Evolutionary conservation across 2,113 vertebrate genomes (phyloP), one percentile per base, ranked within the genome.

Genomic region (Pseudorhombus dupliciocellatus): DNA sequence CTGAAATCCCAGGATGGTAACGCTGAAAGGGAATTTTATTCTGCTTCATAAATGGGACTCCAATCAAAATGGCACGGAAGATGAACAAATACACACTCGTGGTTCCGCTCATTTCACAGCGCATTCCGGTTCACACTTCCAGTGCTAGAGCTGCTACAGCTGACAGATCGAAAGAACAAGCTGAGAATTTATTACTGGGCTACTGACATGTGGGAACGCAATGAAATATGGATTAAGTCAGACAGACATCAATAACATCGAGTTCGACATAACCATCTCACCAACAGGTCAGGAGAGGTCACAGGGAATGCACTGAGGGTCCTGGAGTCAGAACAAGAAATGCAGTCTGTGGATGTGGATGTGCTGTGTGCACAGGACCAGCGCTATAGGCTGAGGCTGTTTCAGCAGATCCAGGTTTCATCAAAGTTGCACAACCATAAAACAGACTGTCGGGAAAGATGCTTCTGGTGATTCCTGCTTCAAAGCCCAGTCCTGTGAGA

Each of bases 141-240:
- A 48, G 42, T 40, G 37, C 25, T 53, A 9, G 2, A 51, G 56
- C 44, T 22, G 53, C 46, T 54, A 2, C 63, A 30, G 30, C 69
- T 64, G 50, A 62, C 1, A 3, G 16, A 77, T 21, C 42, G 22
- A 37, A 51, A 24, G 7, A 28, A 26, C 1, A 1, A 60, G 53
- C 4, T 64, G 37, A 24, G 37, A 50, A 61, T 69, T 65, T 30
- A 54, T 65, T 20, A 24, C 57, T 60, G 57, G 67, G 25, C 56
- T 31, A 21, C 25, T 57, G 37, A 73, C 59, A 61, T 20, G 25
- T 26, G 31, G 50, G 21, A 37, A 69, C 62, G 46, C 25, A 50
- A 82, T 81, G 54, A 78, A 85, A 85, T 85, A 79, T 72, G 9
- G 22, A 86, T 85, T 18, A 52, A 59, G 37, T 52, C 57, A n/a